A percentile compares a stretch with the other conserved stretches of the same genome.
Evolutionary conservation across 2,113 vertebrate species (phyloP).

Genomic region (Zapornia atra): DNA sequence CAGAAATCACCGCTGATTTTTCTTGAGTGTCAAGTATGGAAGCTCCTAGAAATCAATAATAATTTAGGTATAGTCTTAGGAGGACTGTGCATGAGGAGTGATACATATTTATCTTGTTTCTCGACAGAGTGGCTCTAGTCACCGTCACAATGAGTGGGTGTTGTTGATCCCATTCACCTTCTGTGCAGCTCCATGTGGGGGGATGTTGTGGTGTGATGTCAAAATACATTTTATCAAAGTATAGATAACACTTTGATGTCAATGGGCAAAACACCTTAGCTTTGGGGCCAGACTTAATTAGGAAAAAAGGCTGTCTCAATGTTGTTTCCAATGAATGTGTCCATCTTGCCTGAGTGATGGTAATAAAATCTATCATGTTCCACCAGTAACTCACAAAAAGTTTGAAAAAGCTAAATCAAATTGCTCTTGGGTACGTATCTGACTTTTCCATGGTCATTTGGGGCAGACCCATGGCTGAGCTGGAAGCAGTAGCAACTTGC

Average conservation of each 20-base stretch:
- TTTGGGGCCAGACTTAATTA: neutral
- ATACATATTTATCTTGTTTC: neutral
- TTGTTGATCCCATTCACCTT: neutral
- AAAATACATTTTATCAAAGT: neutral
- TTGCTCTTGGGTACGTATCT: neutral
- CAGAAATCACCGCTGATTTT: neutral
- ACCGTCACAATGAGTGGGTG: accelerated
- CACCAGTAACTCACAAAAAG: neutral
- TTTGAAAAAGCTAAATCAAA: neutral
- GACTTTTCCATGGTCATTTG: neutral
- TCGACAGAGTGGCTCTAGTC: neutral
- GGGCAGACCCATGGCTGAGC: neutral
- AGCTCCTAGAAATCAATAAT: neutral
- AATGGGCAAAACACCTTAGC: neutral
- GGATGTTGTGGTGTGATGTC: neutral
- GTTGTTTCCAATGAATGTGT: neutral
- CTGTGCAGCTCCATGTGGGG: neutral
- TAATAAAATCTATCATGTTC: neutral
- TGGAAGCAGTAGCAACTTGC: neutral
- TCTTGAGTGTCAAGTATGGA: neutral
- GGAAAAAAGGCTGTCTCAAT: neutral
- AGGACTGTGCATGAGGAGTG: neutral
- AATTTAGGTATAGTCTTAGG: neutral
- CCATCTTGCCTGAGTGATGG: neutral
- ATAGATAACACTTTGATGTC: neutral